Evolutionary conservation across 2,888 invertebrate species (phyloP).

Genomic region (Drosophila ustulata): DNA sequence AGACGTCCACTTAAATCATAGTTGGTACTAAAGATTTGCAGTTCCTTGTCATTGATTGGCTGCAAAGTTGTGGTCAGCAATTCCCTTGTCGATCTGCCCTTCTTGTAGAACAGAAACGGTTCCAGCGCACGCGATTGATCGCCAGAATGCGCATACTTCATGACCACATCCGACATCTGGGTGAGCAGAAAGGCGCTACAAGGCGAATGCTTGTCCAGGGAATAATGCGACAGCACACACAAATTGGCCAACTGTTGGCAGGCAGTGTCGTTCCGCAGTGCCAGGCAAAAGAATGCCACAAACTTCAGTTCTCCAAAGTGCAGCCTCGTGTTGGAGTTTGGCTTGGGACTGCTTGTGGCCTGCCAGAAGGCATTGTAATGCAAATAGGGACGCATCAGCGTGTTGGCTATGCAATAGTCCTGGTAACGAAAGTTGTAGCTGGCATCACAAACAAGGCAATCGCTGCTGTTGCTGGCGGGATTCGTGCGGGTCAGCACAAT

Average conservation of each 20-base stretch:
- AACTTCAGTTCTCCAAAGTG: conserved; percentile 82
- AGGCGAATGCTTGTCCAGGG: conserved; percentile 85
- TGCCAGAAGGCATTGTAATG: conserved; percentile 82
- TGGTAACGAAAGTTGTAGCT: conserved; percentile 81
- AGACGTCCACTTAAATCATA: conserved; percentile 76
- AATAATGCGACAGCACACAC: conserved; percentile 87
- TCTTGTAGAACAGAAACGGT: conserved; percentile 83
- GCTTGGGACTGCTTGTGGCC: conserved; percentile 41
- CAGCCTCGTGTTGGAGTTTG: conserved; percentile 25
- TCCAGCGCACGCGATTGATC: conserved; percentile 76
- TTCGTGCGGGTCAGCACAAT: conserved; percentile 52
- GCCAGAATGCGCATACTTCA: conserved; percentile 79
- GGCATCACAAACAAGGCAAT: conserved; percentile 77
- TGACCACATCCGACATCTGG: conserved; percentile 82
- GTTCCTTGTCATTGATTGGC: conserved; percentile 32
- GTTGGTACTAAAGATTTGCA: conserved; percentile 71
- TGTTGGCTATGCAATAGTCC: conserved; percentile 81
- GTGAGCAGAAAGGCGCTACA: conserved; percentile 84
- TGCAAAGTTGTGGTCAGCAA: conserved; percentile 67
- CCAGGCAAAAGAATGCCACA: conserved; percentile 83
- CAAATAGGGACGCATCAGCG: conserved; percentile 78
- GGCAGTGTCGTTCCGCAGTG: conserved; percentile 85
- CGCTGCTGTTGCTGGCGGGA: conserved; percentile 39
- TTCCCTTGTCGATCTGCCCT: conserved; percentile 72
- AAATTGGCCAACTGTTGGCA: conserved; percentile 90